Evolutionary conservation across 2,113 vertebrate species (phyloP).

Genomic region (Bostrychus sinensis): DNA sequence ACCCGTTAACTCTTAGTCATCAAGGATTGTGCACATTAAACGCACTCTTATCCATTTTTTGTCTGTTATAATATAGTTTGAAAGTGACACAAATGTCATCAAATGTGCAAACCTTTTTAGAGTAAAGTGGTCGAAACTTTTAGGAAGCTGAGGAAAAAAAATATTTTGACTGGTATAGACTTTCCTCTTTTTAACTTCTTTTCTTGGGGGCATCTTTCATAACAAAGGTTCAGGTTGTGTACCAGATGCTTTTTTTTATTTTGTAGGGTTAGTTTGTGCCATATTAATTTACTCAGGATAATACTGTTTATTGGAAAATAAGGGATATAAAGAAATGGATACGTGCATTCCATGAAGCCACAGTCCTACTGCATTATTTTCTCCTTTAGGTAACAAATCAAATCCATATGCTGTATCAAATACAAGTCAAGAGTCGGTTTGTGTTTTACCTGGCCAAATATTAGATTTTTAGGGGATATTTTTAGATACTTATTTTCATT

Average conservation of each 20-base stretch:
- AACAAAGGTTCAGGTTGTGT: conserved; percentile 22
- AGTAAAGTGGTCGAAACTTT: conserved; percentile 3
- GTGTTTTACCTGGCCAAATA: neutral
- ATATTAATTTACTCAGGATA: conserved; percentile 46
- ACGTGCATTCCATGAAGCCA: neutral
- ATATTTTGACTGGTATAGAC: neutral
- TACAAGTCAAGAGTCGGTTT: neutral
- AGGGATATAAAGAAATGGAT: conserved; percentile 3
- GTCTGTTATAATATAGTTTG: no score
- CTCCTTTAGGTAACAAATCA: no score
- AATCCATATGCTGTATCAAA: neutral
- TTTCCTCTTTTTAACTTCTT: neutral
- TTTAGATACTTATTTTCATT: neutral
- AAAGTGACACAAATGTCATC: neutral
- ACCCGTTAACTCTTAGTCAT: conserved; percentile 7
- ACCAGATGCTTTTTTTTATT: conserved; percentile 29
- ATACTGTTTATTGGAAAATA: conserved; percentile 21
- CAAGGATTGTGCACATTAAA: neutral
- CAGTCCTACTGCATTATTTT: conserved; percentile 9
- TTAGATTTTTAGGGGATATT: neutral
- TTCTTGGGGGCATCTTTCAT: neutral
- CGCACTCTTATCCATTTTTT: no score
- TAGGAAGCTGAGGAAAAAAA: neutral
- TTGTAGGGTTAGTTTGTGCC: conserved; percentile 18
- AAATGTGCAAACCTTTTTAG: neutral